Conservation (phyloP, 2,113 vertebrate species). For the Channa maculata region DNA sequence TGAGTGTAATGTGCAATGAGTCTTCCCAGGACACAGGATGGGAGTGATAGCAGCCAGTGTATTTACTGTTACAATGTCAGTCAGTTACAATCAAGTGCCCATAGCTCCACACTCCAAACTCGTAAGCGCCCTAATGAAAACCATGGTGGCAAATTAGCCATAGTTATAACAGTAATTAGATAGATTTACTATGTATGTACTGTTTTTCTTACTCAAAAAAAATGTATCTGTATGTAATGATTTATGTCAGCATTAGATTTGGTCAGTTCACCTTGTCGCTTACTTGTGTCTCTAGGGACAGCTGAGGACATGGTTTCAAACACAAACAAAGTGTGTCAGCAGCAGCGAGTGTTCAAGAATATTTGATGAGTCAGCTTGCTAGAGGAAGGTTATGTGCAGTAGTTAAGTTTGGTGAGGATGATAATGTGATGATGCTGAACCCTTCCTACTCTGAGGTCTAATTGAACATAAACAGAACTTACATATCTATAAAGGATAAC, state of each 20-base stretch:
- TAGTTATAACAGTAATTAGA: no score
- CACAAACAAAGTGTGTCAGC: slow-evolving; percentile 21
- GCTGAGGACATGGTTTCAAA: slow-evolving; percentile 38
- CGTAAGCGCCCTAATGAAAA: no score
- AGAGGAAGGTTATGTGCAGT: neutral
- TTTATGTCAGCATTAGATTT: no score
- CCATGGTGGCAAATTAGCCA: no score
- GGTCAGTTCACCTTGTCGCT: no score
- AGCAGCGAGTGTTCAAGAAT: neutral
- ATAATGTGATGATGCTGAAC: neutral
- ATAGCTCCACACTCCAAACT: no score
- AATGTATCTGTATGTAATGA: no score
- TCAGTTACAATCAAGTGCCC: no score
- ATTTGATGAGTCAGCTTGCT: slow-evolving; percentile 38
- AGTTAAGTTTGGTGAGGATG: neutral
- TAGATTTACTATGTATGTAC: no score
- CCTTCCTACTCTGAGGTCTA: neutral
- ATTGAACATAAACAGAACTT: no score
- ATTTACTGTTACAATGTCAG: neutral
- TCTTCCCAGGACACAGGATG: slow-evolving; percentile 9
- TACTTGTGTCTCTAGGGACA: slow-evolving; percentile 21
- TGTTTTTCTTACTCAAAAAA: no score
- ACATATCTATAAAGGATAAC: no score
- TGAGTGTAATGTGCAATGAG: slow-evolving; percentile 13
- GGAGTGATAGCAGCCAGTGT: neutral